These are phyloP conservation scores for Smutsia temminckii DNA, from an alignment of 2,797 vertebrate genomes.

Conservation along the genomic window DNA sequence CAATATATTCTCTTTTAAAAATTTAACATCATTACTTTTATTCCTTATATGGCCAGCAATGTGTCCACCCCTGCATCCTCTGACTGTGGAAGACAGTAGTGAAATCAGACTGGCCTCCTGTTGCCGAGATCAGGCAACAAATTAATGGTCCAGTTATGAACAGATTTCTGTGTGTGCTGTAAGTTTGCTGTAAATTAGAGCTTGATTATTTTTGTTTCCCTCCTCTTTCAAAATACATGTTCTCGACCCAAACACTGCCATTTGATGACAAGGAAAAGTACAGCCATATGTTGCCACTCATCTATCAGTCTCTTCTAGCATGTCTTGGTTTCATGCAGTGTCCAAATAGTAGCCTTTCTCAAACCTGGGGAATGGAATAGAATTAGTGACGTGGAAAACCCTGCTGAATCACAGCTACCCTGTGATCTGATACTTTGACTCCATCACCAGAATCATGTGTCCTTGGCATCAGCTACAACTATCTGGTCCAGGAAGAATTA, in stretches of 20 bases:
- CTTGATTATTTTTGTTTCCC: neutral
- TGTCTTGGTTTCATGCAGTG: neutral
- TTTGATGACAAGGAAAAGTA: neutral
- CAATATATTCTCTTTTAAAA: conserved; percentile 69
- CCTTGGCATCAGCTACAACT: neutral
- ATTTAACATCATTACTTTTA: conserved; percentile 62
- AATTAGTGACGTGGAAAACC: neutral
- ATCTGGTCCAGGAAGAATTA: neutral
- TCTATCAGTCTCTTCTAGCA: neutral
- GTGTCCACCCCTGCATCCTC: conserved; percentile 52
- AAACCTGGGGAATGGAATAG: neutral
- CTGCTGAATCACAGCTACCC: neutral
- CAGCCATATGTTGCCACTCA: neutral
- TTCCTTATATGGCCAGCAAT: conserved; percentile 72
- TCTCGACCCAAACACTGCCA: neutral
- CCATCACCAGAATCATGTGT: neutral
- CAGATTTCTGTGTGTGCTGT: neutral
- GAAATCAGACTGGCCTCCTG: conserved; percentile 41
- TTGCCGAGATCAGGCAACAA: conserved; percentile 59
- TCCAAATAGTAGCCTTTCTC: neutral
- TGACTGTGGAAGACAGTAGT: conserved; percentile 51
- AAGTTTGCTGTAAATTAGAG: conserved; percentile 41
- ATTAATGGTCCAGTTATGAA: conserved; percentile 26
- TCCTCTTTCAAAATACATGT: neutral
- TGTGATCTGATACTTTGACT: neutral